Conservation (phyloP, 2,797 vertebrate genomes). For the Malacoraja senta region DNA sequence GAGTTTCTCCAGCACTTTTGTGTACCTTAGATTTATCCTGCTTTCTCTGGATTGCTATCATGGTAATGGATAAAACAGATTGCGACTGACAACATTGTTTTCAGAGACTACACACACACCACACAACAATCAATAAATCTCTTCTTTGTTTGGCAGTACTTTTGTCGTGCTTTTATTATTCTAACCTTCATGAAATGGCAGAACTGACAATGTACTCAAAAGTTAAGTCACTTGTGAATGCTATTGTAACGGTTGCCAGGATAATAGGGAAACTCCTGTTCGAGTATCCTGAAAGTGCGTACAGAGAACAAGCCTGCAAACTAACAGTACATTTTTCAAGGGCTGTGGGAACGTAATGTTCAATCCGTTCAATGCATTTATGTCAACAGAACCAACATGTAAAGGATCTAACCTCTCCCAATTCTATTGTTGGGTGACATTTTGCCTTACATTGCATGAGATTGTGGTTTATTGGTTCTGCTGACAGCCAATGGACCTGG, state of each 20-base stretch:
- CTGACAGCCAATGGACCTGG: too few relatives aligned
- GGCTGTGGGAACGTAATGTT: not conserved
- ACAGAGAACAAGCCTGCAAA: not conserved
- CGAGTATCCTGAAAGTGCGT: not conserved
- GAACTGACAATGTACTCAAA: not conserved
- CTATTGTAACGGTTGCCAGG: not conserved
- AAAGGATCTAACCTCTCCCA: not conserved
- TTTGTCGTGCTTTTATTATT: not conserved
- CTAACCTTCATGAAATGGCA: not conserved
- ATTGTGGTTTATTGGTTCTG: not conserved
- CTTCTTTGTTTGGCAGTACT: not conserved
- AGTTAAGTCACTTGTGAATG: not conserved
- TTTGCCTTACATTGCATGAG: not conserved
- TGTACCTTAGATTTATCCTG: too few relatives aligned
- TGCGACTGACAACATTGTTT: not conserved
- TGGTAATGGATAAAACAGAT: too few relatives aligned
- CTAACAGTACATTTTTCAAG: not conserved
- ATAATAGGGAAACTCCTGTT: not conserved
- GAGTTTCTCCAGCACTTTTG: too few relatives aligned
- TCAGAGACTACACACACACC: not conserved
- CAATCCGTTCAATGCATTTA: not conserved
- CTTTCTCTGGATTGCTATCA: too few relatives aligned
- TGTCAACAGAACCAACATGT: not conserved
- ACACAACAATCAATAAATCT: not conserved
- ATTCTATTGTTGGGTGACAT: not conserved